Evolutionary conservation across 2,113 vertebrate species (phyloP).

Genomic region (Mormyrus iriodes): DNA sequence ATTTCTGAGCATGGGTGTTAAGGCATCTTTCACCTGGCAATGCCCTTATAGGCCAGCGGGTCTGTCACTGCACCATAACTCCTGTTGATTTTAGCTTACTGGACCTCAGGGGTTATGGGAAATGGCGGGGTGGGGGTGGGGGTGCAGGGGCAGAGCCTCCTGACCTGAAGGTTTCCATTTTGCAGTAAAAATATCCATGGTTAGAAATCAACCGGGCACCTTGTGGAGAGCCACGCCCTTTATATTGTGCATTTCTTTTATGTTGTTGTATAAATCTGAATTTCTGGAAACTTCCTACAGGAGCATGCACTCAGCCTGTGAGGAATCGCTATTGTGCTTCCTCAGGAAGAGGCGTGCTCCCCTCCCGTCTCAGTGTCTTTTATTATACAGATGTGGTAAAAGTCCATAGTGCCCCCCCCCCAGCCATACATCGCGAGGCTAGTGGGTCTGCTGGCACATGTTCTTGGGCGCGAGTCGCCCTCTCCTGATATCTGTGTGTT

Average conservation of each 20-base stretch:
- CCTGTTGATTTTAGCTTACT: not conserved
- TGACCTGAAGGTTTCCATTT: not conserved
- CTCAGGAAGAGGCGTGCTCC: too few relatives aligned
- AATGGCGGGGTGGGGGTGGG: too few relatives aligned
- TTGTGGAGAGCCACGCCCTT: not conserved
- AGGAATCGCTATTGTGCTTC: not conserved
- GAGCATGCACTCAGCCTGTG: not conserved
- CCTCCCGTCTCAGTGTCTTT: not conserved
- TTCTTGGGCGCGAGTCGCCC: constrained; percentile 31
- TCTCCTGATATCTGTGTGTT: not conserved
- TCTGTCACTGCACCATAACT: not conserved
- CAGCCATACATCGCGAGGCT: constrained; percentile 55
- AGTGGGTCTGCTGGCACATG: constrained; percentile 63
- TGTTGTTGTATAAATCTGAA: not conserved
- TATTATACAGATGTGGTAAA: not conserved
- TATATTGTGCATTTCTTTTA: not conserved
- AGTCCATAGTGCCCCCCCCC: constrained; percentile 21
- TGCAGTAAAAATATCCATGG: not conserved
- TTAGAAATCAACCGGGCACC: not conserved
- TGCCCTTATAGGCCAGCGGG: not conserved
- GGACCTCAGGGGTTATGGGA: too few relatives aligned
- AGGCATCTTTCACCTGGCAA: not conserved
- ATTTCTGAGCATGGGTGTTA: not conserved
- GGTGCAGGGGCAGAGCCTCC: too few relatives aligned
- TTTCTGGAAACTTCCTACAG: not conserved